A percentile compares a stretch with the other conserved stretches of the same genome.
These are phyloP conservation scores for Eupithecia dodoneata DNA, from an alignment of 2,888 invertebrate genomes.

Conservation along the genomic window DNA sequence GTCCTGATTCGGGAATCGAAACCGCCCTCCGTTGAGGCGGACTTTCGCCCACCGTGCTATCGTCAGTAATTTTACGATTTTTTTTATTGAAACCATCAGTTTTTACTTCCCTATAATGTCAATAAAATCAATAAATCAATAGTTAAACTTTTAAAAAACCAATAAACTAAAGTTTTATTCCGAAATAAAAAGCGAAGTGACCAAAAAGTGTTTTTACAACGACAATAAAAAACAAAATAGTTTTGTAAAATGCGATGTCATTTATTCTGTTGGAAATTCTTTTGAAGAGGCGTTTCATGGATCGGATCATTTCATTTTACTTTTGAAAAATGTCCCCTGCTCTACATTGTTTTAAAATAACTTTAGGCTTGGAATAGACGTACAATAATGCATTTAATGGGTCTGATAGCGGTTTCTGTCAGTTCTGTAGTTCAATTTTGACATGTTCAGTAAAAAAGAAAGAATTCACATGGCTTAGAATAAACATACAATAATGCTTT, in stretches of 20 bases:
- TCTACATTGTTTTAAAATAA: conserved; percentile 26
- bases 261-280: conserved; percentile 56
- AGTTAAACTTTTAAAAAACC: conserved; percentile 16
- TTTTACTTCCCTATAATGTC: conserved; percentile 7
- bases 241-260: conserved; percentile 41
- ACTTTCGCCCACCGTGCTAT: no score
- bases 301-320: conserved; percentile 48
- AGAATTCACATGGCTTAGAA: no score
- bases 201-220: conserved; percentile 22
- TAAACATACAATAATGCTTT: no score
- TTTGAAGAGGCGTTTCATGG: conserved; percentile 62
- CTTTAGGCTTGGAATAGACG: conserved; percentile 2
- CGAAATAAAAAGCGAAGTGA: conserved; percentile 18
- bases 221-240: conserved; percentile 30
- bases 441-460: not conserved
- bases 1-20: no score
- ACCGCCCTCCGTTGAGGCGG: no score
- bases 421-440: not conserved
- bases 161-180: conserved; percentile 20
- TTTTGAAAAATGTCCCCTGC: conserved; percentile 42
- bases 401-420: not conserved
- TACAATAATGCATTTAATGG: not conserved
- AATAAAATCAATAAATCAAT: conserved; percentile 23
- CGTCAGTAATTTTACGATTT: not conserved
- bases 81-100: conserved; percentile 8